A percentile compares a stretch with the other conserved stretches of the same genome.
Conservation (phyloP, 2,797 vertebrate species). For the Rhabdomys pumilio region DNA sequence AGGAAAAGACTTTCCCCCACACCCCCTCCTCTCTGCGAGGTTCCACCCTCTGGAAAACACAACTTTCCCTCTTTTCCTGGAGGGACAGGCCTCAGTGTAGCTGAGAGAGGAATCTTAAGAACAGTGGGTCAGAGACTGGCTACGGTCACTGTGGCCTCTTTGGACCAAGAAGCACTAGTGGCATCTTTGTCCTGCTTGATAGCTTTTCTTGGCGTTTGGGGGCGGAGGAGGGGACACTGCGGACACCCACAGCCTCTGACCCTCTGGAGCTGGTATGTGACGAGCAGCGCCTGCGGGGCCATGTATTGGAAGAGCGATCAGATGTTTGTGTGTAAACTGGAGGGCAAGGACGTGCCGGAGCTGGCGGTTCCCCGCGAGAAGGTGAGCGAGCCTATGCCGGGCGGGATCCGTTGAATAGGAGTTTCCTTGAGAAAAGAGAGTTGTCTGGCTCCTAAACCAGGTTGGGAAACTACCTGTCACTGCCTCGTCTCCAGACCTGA, state of each 20-base stretch:
- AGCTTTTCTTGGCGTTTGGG: slow-evolving; percentile 36
- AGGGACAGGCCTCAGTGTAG: slow-evolving; percentile 86
- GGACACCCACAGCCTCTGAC: slow-evolving; percentile 66
- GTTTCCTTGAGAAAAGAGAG: slow-evolving; percentile 33
- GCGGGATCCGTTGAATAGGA: slow-evolving; percentile 5
- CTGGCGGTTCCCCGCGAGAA: slow-evolving; percentile 90
- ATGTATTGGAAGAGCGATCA: slow-evolving; percentile 97
- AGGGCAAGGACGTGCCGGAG: slow-evolving; percentile 90
- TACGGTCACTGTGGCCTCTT: slow-evolving; percentile 54
- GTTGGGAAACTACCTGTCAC: slow-evolving; percentile 75
- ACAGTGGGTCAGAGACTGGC: slow-evolving; percentile 7
- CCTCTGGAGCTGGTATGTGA: slow-evolving; percentile 86
- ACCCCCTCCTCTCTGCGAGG: slow-evolving; percentile 83
- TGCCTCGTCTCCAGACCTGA: slow-evolving; percentile 63
- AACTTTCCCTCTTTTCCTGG: slow-evolving; percentile 85
- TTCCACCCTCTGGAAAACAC: slow-evolving; percentile 93
- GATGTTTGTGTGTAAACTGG: slow-evolving; percentile 91
- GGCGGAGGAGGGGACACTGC: slow-evolving; percentile 52
- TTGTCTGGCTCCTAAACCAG: slow-evolving; percentile 38
- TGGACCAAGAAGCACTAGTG: neutral
- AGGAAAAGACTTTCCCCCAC: slow-evolving; percentile 76
- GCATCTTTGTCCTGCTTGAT: neutral
- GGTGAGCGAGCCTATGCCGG: slow-evolving; percentile 89
- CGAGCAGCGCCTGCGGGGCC: slow-evolving; percentile 85
- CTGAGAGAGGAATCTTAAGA: slow-evolving; percentile 73